These are phyloP conservation scores for Habroteleia sp. DNA, from an alignment of 2,888 invertebrate species.

Conservation along the genomic window DNA sequence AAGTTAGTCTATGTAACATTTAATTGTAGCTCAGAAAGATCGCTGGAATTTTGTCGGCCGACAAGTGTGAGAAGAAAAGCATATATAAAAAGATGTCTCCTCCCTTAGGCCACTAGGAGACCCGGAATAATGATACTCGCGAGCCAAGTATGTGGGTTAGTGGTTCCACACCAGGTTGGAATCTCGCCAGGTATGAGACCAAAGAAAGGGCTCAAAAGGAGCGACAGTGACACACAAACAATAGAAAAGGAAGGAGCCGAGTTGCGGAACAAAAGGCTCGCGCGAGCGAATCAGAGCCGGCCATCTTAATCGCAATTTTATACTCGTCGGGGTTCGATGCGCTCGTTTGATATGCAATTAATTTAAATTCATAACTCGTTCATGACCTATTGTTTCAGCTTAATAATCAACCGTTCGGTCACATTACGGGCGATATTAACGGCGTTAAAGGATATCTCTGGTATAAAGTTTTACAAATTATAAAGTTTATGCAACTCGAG, in stretches of 20 bases:
- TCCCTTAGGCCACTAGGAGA: slow-evolving; percentile 35
- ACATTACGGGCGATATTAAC: slow-evolving; percentile 29
- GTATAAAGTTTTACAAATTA: slow-evolving; percentile 35
- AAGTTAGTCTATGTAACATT: slow-evolving; percentile 33
- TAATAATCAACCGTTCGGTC: slow-evolving; percentile 21
- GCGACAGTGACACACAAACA: background rate
- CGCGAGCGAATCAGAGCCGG: slow-evolving; percentile 2
- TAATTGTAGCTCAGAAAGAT: slow-evolving; percentile 42
- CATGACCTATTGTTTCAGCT: slow-evolving; percentile 7
- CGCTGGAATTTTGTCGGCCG: slow-evolving; percentile 31
- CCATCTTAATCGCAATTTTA: slow-evolving; percentile 27
- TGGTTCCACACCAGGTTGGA: slow-evolving; percentile 58
- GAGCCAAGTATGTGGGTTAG: slow-evolving; percentile 61
- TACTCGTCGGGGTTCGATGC: slow-evolving; percentile 12
- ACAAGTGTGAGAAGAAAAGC: slow-evolving; percentile 29
- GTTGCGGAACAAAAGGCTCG: slow-evolving; percentile 29
- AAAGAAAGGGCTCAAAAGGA: slow-evolving; percentile 38
- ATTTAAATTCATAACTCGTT: slow-evolving; percentile 16
- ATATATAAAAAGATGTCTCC: slow-evolving; percentile 37
- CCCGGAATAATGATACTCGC: slow-evolving; percentile 44
- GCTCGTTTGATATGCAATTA: background rate
- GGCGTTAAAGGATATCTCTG: slow-evolving; percentile 3
- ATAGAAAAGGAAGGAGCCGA: slow-evolving; percentile 1
- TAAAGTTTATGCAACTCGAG: slow-evolving; percentile 26
- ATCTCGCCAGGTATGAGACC: slow-evolving; percentile 43